A percentile compares a stretch with the other conserved stretches of the same genome.
Conservation (phyloP, 1,140 invertebrate genomes). For the Caenorhabditis elegans region DNA sequence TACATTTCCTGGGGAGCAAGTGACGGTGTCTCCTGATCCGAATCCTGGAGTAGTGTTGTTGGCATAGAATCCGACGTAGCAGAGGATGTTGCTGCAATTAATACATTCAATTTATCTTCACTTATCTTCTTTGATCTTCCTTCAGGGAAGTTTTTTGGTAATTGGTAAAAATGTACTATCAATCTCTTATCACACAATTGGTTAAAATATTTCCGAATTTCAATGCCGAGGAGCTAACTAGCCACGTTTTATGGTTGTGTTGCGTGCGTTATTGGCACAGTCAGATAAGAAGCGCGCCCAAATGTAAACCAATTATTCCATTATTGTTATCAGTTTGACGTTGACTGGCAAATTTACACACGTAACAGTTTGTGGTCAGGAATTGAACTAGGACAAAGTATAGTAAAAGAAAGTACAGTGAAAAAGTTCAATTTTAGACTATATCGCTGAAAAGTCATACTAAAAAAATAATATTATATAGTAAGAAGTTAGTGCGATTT, state of each 20-base stretch:
- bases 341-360: neutral
- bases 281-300: neutral
- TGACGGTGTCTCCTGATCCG: conserved; percentile 25
- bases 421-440: no score
- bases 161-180: conserved; percentile 25
- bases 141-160: no score
- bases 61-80: conserved; percentile 36
- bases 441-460: no score
- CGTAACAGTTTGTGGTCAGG: neutral
- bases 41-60: conserved; percentile 22
- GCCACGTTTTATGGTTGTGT: neutral
- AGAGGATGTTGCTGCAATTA: conserved; percentile 1
- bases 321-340: neutral
- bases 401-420: no score
- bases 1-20: conserved; percentile 13
- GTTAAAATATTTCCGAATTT: neutral
- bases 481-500: no score
- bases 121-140: no score
- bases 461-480: no score
- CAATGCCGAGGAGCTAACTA: neutral
- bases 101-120: no score
- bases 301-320: conserved; percentile 17
- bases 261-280: conserved; percentile 2
- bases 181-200: neutral
- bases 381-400: neutral